Evolutionary conservation across 2,113 vertebrate genomes (phyloP), one percentile per base, ranked within the genome.

Genomic region (Leiothrix lutea): DNA sequence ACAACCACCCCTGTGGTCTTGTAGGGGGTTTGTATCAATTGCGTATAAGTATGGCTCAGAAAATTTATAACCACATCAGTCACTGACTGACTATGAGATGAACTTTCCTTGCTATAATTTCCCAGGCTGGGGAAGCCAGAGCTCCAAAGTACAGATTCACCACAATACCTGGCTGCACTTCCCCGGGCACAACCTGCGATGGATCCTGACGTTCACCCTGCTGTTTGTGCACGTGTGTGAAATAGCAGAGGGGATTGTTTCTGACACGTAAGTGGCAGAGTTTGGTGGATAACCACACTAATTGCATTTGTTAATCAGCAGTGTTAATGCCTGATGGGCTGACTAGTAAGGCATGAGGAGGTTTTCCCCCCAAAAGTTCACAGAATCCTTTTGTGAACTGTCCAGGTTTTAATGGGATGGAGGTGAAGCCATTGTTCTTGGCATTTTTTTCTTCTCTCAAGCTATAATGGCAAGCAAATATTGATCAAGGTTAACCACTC

Each of bases 81-180:
- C 13, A 4, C 38, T 31, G 56, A 9, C 25, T 92, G 48, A 1
- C 44, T 92, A 33, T 42, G 26, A 64, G 38, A 58, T 61, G 65
- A 91, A 10, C 20, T 75, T 57, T 33, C 65, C 20, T 73, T 70
- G 6, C n/a, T 62, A 0, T 74, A 29, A 9, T 81, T 87, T 94
- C 79, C 60, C 95, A 99, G 99, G 99, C 25, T 99, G 99, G 99
- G 99, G 99, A 53, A 99, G 99, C 88, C 99, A 99, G 94, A 99
- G 99, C 95, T 99, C 99, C 3, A 99, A 99, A 96, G 99, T 99
- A 18, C 99, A 99, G 97, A 99, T 99, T 94, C 99, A 99, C 93
- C 99, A 99, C 90, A 99, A 99, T 83, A 99, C 99, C 3, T 99
- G 99, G 99, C 98, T 99, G 51, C 99, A 99, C 90, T 99, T 99